Evolutionary conservation across 1,140 invertebrate genomes (phyloP).

Genomic region (Tribolium castaneum): DNA sequence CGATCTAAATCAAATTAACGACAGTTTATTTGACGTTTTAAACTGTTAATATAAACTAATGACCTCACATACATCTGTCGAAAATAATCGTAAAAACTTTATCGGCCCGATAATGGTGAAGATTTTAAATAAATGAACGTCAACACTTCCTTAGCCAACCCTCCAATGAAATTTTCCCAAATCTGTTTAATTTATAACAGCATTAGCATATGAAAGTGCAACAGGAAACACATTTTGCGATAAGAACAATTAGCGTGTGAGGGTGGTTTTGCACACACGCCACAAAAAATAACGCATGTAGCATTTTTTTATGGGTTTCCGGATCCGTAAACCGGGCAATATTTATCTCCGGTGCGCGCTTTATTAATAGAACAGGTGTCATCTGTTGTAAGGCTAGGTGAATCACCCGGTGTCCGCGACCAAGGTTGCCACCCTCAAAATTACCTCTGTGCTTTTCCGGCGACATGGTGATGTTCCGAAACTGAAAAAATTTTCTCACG

Average conservation of each 20-base stretch:
- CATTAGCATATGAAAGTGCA: not conserved
- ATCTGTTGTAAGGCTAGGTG: not conserved
- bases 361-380: slow-evolving; percentile 23
- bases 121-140: not conserved
- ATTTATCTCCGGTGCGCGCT: not conserved
- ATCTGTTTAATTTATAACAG: too few relatives aligned
- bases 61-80: slow-evolving; percentile 6
- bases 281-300: not conserved
- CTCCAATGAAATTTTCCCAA: too few relatives aligned
- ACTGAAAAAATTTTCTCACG: slow-evolving; percentile 19
- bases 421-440: slow-evolving; percentile 1
- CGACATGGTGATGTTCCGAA: not conserved
- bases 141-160: too few relatives aligned
- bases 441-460: slow-evolving; percentile 7
- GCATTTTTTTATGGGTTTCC: not conserved
- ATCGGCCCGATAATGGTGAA: not conserved
- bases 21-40: slow-evolving; percentile 21
- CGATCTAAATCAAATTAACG: not conserved
- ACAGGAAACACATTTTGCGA: not conserved
- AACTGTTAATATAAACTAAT: slow-evolving; percentile 14
- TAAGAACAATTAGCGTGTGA: not conserved
- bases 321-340: not conserved
- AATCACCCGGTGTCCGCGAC: not conserved
- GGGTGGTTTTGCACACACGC: not conserved
- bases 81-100: slow-evolving; percentile 15